Conservation (phyloP, 2,797 vertebrate genomes). For the Mormyrops boulengeri region DNA sequence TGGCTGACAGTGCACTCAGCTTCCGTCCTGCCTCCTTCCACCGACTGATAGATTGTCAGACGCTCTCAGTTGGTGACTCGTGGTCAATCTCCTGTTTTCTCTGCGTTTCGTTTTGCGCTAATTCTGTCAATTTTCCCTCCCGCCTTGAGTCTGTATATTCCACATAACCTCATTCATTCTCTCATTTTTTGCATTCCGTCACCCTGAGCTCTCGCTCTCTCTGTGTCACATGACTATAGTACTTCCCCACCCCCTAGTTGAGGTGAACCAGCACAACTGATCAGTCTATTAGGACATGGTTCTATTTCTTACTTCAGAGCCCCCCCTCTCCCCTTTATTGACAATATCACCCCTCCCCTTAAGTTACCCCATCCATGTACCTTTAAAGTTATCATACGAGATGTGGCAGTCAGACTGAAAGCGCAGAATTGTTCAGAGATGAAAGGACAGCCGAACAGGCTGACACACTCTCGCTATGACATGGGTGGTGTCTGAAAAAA, state of each 20-base stretch:
- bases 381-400: background rate
- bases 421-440: background rate
- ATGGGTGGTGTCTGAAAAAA: background rate
- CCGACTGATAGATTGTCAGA: conserved; percentile 23
- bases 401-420: background rate
- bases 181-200: conserved; percentile 8
- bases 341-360: background rate
- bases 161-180: background rate
- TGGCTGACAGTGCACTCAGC: conserved; percentile 35
- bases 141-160: background rate
- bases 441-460: too few relatives aligned
- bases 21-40: conserved; percentile 32
- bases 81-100: background rate
- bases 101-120: background rate
- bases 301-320: too few relatives aligned
- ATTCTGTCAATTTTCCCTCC: background rate
- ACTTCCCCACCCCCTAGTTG: conserved; percentile 14
- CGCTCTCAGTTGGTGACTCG: background rate
- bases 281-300: background rate
- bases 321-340: background rate
- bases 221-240: conserved; percentile 27
- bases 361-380: background rate
- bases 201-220: conserved; percentile 23
- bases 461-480: background rate
- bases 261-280: background rate